Evolutionary conservation across 1,140 invertebrate species (phyloP).

Genomic region (Leptestheria dahalacensis): DNA sequence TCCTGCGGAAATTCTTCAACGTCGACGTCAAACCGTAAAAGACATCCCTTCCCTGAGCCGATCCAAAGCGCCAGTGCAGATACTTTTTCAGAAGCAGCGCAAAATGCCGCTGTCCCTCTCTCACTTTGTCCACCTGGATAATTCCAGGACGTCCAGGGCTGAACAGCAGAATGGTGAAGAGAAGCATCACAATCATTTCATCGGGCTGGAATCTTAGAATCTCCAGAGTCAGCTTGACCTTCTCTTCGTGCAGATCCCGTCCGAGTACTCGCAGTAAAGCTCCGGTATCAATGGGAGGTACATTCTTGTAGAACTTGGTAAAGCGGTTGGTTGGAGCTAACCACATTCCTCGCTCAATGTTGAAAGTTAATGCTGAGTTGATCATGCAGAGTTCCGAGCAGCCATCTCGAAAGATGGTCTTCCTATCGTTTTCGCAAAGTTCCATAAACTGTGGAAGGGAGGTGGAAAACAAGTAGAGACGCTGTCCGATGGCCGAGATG

Average conservation of each 20-base stretch:
- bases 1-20: not conserved
- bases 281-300: not conserved
- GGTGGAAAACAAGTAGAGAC: not conserved
- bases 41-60: not conserved
- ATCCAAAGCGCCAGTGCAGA: not conserved
- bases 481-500: not conserved
- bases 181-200: not conserved
- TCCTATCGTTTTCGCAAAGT: not conserved
- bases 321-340: not conserved
- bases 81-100: not conserved
- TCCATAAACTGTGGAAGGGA: not conserved
- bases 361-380: not conserved
- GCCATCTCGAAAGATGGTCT: not conserved
- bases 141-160: not conserved
- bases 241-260: not conserved
- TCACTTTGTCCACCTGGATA: not conserved
- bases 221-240: not conserved
- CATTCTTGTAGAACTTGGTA: not conserved
- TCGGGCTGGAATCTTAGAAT: not conserved
- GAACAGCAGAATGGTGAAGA: not conserved
- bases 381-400: not conserved
- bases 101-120: not conserved
- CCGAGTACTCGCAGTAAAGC: not conserved
- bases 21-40: not conserved
- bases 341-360: not conserved